Conservation (phyloP, 2,113 vertebrate genomes). For the Spilogale gracilis region DNA sequence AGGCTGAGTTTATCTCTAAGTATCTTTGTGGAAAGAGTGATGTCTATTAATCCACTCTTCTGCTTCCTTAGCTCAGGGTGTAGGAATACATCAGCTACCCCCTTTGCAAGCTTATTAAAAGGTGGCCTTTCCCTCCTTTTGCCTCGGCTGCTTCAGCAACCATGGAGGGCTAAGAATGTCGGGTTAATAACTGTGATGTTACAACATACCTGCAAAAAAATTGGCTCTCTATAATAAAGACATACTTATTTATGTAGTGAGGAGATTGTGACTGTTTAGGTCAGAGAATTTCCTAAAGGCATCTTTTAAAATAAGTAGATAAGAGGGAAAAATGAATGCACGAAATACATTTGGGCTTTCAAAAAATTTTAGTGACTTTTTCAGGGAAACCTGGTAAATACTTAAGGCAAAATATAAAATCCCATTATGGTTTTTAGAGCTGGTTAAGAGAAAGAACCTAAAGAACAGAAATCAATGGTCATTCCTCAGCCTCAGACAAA, state of each 20-base stretch:
- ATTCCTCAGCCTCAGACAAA: conserved; percentile 73
- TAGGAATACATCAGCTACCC: conserved; percentile 79
- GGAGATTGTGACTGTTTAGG: conserved; percentile 49
- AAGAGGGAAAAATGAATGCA: conserved; percentile 62
- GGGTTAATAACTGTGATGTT: conserved; percentile 57
- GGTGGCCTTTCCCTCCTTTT: conserved; percentile 62
- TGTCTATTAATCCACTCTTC: conserved; percentile 85
- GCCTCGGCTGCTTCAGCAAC: conserved; percentile 72
- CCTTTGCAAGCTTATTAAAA: conserved; percentile 74
- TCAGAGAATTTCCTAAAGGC: conserved; percentile 65
- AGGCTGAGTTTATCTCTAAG: conserved; percentile 85
- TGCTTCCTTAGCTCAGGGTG: conserved; percentile 84
- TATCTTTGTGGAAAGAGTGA: conserved; percentile 83
- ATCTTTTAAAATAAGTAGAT: conserved; percentile 72
- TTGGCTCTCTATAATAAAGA: conserved; percentile 61
- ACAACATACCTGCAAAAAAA: conserved; percentile 50
- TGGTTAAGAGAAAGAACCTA: conserved; percentile 67
- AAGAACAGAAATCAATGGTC: conserved; percentile 77
- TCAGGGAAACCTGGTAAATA: conserved; percentile 66
- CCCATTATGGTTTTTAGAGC: conserved; percentile 1
- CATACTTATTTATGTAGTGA: conserved; percentile 67
- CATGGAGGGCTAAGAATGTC: not conserved
- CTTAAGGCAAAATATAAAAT: conserved; percentile 72
- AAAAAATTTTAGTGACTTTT: conserved; percentile 77
- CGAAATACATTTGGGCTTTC: conserved; percentile 75